These are phyloP conservation scores for Eutrigla gurnardus DNA, from an alignment of 2,797 vertebrate species.

Conservation along the genomic window DNA sequence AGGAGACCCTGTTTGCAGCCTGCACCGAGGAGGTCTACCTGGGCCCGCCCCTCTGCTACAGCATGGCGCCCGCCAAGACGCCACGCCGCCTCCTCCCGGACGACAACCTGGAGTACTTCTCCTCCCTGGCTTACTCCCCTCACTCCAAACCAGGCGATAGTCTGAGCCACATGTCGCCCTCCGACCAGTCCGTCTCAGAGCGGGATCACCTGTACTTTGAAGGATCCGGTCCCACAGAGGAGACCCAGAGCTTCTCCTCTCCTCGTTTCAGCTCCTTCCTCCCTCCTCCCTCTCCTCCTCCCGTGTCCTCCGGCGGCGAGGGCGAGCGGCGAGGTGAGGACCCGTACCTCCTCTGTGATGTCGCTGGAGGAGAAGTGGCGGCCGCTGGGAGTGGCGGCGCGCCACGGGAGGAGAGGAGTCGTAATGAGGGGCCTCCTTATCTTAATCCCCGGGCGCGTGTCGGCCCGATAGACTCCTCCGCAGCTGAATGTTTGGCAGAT, in stretches of 20 bases:
- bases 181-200: not conserved
- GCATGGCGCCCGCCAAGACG: constrained; percentile 75
- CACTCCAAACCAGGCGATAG: not conserved
- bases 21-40: constrained; percentile 90
- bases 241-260: not conserved
- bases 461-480: constrained; percentile 82
- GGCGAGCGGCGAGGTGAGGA: constrained; percentile 53
- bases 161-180: constrained; percentile 9
- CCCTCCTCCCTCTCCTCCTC: constrained; percentile 13
- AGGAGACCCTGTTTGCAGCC: constrained; percentile 91
- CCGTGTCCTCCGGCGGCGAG: constrained; percentile 15
- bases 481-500: constrained; percentile 84
- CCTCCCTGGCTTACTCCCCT: constrained; percentile 1
- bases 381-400: constrained; percentile 53
- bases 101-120: constrained; percentile 11
- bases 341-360: constrained; percentile 77
- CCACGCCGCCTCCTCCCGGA: constrained; percentile 45
- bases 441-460: constrained; percentile 87
- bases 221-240: constrained; percentile 13
- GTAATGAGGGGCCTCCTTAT: constrained; percentile 85
- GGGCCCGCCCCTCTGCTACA: constrained; percentile 85
- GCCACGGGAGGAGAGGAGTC: constrained; percentile 67
- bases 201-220: constrained; percentile 22
- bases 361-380: constrained; percentile 54
- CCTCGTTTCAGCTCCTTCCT: constrained; percentile 29